Base-by-base conservation (phyloP, 2,888 invertebrate species). In the Lamellibrachia columna region DNA sequence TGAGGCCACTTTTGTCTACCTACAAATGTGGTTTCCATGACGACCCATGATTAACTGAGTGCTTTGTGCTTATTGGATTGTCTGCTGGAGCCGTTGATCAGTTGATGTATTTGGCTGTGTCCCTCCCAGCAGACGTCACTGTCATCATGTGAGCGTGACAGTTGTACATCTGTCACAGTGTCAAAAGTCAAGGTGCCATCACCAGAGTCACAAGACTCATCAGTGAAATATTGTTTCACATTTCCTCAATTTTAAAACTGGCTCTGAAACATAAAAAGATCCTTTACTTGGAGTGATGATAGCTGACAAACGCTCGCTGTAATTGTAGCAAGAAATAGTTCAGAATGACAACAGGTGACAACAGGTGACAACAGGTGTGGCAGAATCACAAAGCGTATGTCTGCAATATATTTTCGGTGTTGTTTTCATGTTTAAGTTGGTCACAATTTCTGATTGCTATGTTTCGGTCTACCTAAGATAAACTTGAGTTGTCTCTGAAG, bases 61-160 rank as follows among this genome's bases (percentile, higher is more conserved):
- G 75, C 75, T 75, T 15, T 75, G 75, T 75, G n/a, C 75, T 75
- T 75, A 75, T 75, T 75, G 75, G 75, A 75, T 75, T 75, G 75
- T 75, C 75, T 75, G 75, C 40, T 40, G 40, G 40, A 75, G 22
- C 75, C 3, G 75, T 15, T 15, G 75, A 75, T 22, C 3, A 75
- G 22, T 75, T 75, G n/a, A 75, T n/a, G 75, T 75, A 22, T 3
- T 75, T n/a, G n/a, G 58, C 15, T 11, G 75, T n/a, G 75, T 75
- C 75, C 15, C 75, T 22, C 75, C 15, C 75, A 22, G 75, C n/a
- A 15, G n/a, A 3, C 75, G 22, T 22, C 75, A 75, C 3, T 6
- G 75, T 75, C 75, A 75, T 22, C 6, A 6, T 15, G 22, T 75
- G 3, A 6, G 22, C 75, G n/a, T 75, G 75, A 22, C 75, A 75